Percentiles rank a stretch among this genome's conserved stretches.
phyloP scores from a whole-genome alignment of 2,113 vertebrate genomes.

The Megaceryle torquata region DNA sequence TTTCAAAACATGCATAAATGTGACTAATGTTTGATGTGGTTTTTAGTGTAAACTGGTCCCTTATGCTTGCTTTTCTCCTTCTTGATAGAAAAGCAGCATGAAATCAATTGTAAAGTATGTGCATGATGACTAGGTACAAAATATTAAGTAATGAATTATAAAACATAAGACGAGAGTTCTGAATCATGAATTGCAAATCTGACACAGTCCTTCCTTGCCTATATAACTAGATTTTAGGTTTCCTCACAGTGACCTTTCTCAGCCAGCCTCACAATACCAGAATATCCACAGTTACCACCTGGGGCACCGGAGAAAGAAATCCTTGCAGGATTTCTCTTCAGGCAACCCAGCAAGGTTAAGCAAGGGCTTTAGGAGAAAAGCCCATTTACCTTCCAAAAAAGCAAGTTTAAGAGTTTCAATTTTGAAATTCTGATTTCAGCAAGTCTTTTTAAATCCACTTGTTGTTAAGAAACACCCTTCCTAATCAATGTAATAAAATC shows the following conservation, averaged over 20 bases:
- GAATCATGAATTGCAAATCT: neutral
- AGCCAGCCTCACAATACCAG: neutral
- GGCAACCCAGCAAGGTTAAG: neutral
- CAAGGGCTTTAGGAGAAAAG: neutral
- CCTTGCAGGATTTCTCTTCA: neutral
- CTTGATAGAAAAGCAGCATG: neutral
- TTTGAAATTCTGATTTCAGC: neutral
- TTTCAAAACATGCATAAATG: neutral
- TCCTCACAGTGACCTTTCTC: neutral
- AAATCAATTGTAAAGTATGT: neutral
- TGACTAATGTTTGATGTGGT: neutral
- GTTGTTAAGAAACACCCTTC: neutral
- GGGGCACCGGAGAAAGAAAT: neutral
- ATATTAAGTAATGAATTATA: neutral
- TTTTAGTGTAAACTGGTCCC: neutral
- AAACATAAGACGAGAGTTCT: neutral
- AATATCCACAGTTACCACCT: neutral
- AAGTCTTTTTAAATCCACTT: neutral
- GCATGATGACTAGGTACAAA: neutral
- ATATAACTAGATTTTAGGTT: neutral
- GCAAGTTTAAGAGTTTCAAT: neutral
- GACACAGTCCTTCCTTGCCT: neutral
- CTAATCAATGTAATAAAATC: neutral
- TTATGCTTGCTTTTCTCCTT: neutral
- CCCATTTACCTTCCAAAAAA: neutral